phyloP scores from a whole-genome alignment of 1,140 invertebrate species.

The Sesamia nonagrioides region DNA sequence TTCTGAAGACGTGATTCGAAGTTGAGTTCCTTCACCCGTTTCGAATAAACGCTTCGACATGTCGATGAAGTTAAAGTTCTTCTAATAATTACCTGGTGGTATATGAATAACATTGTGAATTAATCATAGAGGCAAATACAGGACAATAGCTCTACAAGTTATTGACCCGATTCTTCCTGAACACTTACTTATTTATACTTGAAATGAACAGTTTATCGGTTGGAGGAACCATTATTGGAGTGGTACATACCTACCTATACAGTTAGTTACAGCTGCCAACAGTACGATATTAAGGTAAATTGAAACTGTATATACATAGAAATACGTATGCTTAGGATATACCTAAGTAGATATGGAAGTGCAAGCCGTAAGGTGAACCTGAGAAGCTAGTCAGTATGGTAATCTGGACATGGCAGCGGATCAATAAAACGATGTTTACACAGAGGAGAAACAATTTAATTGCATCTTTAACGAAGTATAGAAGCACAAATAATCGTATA shows the following conservation, averaged over 20 bases:
- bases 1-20: conserved; percentile 16
- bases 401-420: conserved; percentile 8
- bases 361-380: neutral
- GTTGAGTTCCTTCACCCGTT: conserved; percentile 17
- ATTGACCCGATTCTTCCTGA: conserved; percentile 3
- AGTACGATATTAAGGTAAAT: neutral
- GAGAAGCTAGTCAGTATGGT: neutral
- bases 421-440: conserved; percentile 41
- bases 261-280: neutral
- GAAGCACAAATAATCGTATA: neutral
- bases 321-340: neutral
- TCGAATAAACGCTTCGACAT: neutral
- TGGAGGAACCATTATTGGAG: neutral
- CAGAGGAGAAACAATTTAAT: conserved; percentile 41
- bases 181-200: neutral
- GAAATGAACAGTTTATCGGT: neutral
- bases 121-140: neutral
- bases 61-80: neutral
- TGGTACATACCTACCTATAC: neutral
- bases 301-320: neutral
- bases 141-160: conserved; percentile 2
- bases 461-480: conserved; percentile 1
- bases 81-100: neutral
- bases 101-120: neutral
- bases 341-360: neutral